Base-by-base conservation (phyloP, 2,797 vertebrate genomes). In the Lithobates pipiens region DNA sequence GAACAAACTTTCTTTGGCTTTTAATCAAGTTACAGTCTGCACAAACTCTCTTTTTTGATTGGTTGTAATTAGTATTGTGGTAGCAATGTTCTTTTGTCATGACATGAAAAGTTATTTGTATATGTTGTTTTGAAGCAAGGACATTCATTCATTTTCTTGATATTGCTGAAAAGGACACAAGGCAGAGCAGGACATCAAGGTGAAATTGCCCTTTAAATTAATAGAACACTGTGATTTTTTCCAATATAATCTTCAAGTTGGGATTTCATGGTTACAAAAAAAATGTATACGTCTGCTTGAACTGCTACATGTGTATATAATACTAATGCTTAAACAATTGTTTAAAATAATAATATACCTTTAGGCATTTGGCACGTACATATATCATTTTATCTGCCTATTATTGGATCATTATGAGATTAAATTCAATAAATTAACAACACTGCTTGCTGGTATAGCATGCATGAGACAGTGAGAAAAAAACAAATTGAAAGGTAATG, bases 21-120 rank as follows among this genome's bases (percentile, higher is more conserved):
- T 91, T 90, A 92, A 93, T 90, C 76, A 89, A 92, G 85, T 72
- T 89, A 89, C 61, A 88, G 79, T 86, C 76, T 89, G 50, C 78
- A 61, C 76, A 61, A 65, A 86, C 76, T 82, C 78, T 70, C 68
- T 87, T 90, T 89, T 93, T 90, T 91, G 88, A 90, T 89, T 94
- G 86, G 85, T 85, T 75, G 81, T 85, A 88, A 88, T 93, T 93
- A 92, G 83, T 78, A 91, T 80, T 89, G 92, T 88, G 67, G 54
- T 86, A 80, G 68, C 80, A 88, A 79, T 88, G 85, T 81, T 88
- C 87, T 85, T 87, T 80, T 50, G 46, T 88, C 82, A 87, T 75
- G 85, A 88, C 65, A 57, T 89, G 74, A 86, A 74, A 74, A 68
- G 63, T 76, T 91, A 39, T 87, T 1, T 76, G 73, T 82, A 73